A percentile compares a stretch with the other conserved stretches of the same genome.
phyloP scores from a whole-genome alignment of 1,140 invertebrate genomes.

The Lanistes nyassanus region DNA sequence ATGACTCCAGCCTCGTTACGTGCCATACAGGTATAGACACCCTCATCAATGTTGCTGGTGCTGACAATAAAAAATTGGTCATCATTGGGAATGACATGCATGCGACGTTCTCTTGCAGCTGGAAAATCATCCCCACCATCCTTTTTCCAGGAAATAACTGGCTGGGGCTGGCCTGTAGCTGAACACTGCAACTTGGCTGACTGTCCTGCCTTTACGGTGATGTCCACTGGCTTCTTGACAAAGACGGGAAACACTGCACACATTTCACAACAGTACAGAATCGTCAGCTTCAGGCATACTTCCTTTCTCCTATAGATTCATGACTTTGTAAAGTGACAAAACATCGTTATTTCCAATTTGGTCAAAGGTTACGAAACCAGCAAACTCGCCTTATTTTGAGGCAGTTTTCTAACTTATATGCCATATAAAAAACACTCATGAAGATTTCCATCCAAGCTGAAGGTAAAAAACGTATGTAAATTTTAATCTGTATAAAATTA shows the following conservation, averaged over 20 bases:
- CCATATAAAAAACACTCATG: no score
- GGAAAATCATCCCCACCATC: constrained; percentile 85
- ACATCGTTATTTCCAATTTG: no score
- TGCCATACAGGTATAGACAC: constrained; percentile 93
- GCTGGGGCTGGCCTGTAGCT: constrained; percentile 86
- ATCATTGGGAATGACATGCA: constrained; percentile 92
- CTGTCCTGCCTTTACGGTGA: constrained; percentile 84
- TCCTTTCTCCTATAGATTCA: background rate
- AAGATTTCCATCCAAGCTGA: no score
- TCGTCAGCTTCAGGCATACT: background rate
- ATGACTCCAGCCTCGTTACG: constrained; percentile 88
- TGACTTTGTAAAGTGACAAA: background rate
- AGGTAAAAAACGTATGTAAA: no score
- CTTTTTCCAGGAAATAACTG: constrained; percentile 94
- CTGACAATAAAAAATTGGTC: constrained; percentile 92
- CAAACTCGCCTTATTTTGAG: no score
- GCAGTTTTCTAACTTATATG: no score
- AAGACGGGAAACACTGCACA: constrained; percentile 86
- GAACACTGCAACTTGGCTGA: constrained; percentile 92
- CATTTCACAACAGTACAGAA: constrained; percentile 33
- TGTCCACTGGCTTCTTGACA: constrained; percentile 83
- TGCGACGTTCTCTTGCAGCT: constrained; percentile 89
- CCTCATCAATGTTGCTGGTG: constrained; percentile 87
- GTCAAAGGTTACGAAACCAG: no score
- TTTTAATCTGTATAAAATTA: no score